Evolutionary conservation across 2,797 vertebrate species (phyloP).

Genomic region (Australoheros facetus): DNA sequence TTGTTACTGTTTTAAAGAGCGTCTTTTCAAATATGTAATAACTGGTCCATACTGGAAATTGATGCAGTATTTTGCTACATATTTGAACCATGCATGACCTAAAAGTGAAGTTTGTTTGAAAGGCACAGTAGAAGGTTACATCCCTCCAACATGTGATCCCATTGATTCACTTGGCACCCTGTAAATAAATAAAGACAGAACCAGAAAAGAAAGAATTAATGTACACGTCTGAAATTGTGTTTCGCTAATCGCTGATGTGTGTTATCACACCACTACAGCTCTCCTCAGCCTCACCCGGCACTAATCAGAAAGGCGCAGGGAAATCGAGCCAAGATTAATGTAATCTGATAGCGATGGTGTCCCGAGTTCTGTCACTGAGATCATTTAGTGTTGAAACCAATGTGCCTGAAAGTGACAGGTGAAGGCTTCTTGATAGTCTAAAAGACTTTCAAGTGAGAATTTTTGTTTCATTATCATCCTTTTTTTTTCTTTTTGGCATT

Average conservation of each 20-base stretch:
- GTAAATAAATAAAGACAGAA: background rate
- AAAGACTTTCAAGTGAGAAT: conserved; percentile 1
- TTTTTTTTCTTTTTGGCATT: background rate
- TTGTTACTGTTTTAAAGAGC: conserved; percentile 7
- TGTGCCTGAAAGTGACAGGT: background rate
- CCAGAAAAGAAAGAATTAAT: background rate
- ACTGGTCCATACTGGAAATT: background rate
- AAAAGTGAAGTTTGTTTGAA: background rate
- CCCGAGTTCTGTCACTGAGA: background rate
- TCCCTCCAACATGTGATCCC: background rate
- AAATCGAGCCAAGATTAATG: conserved; percentile 6
- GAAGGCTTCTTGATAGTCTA: background rate
- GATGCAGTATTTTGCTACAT: background rate
- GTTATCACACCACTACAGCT: background rate
- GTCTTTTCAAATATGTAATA: background rate
- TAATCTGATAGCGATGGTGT: background rate
- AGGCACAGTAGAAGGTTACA: background rate
- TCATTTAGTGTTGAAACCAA: background rate
- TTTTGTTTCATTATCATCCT: background rate
- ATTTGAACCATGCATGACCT: background rate
- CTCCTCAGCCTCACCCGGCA: background rate
- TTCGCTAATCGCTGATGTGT: background rate
- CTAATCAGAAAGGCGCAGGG: background rate
- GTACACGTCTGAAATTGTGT: background rate
- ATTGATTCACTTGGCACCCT: background rate